phyloP scores from a whole-genome alignment of 2,797 vertebrate species.

The Odontamblyopus rebecca region DNA sequence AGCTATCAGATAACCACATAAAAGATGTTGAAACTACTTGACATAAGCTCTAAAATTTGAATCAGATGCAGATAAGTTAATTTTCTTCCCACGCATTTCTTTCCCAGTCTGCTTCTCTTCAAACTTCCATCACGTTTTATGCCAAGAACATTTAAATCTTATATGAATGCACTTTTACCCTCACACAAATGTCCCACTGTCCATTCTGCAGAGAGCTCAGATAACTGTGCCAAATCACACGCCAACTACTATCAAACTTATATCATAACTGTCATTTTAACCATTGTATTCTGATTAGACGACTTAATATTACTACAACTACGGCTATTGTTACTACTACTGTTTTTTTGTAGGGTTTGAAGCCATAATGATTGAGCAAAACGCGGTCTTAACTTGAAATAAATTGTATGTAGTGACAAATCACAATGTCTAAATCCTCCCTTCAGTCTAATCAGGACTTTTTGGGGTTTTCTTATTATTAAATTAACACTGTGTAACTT shows the following conservation, averaged over 20 bases:
- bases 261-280: no score
- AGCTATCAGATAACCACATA: not conserved
- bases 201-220: conserved; percentile 85
- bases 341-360: no score
- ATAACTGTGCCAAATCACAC: conserved; percentile 91
- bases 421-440: no score
- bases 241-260: not conserved
- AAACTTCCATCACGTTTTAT: not conserved
- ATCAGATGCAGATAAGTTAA: not conserved
- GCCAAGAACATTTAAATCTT: conserved; percentile 13
- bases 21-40: not conserved
- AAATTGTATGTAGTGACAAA: no score
- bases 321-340: no score
- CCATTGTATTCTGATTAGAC: no score
- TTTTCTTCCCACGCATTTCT: conserved; percentile 5
- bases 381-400: no score
- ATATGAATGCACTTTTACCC: not conserved
- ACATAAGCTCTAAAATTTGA: not conserved
- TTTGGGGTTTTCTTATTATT: no score
- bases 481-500: no score
- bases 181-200: not conserved
- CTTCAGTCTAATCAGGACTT: no score
- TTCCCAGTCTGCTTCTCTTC: conserved; percentile 1
- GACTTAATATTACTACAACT: no score
- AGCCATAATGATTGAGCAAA: no score